Evolutionary conservation across 1,140 invertebrate species (phyloP), one percentile per base, ranked within the genome.

Genomic region (Sinonovacula constricta): DNA sequence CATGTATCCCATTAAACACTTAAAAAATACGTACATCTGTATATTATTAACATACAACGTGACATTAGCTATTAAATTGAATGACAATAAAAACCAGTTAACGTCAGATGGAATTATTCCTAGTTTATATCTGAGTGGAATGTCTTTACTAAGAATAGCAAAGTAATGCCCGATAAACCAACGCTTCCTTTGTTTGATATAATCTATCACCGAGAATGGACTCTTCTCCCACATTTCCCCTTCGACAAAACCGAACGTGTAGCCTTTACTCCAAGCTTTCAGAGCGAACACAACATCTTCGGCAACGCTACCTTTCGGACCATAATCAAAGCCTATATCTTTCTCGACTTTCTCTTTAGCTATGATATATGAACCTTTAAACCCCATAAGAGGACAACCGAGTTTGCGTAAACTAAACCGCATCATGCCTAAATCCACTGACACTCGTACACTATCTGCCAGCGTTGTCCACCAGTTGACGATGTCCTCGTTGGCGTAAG

Each of bases 391-490:
- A 15, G 98, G 97, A 87, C 96, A 97, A 88, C 98, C 96, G 87
- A 99, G 98, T 87, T 96, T 93, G 65, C 94, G 95, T 85, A 99
- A 97, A 88, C 98, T 97, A 79, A 98, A 94, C 85, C 97, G 93
- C 18, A 99, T 91, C 90, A 98, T 98, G 78, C 98, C 97, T 96
- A 99, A 98, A 86, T 98, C 97, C 12, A 85, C 51, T 2, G 81
- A 96, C 0, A 99, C 97, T 81, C 98, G 93, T 90, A 98, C 98
- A 86, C 95, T 97, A 89, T 99, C 98, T 3, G 97, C 97, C 59
- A 99, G 91, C 0, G 98, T 99, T 4, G 97, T 99, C n/a, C n/a
- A n/a, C 97, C 97, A 99, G 90, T 99, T 99, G 30, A 99, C 95
- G 75, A 98, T 91, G 24, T 96, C 94, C 89, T 97, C 97, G 91